A percentile compares a stretch with the other conserved stretches of the same genome.
Evolutionary conservation across 2,888 invertebrate genomes (phyloP).

Genomic region (Heliconius ismenius): DNA sequence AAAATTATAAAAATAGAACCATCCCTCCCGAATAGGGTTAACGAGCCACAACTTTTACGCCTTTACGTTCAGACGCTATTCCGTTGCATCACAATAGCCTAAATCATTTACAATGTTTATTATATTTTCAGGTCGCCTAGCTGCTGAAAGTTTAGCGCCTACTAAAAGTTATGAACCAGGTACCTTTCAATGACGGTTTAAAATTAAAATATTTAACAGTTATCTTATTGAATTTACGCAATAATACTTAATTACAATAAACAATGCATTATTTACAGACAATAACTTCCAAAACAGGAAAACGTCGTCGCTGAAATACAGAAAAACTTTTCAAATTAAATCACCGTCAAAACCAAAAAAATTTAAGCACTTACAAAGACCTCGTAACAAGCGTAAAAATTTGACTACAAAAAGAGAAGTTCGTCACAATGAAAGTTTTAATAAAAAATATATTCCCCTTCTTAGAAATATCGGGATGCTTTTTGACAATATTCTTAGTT

Average conservation of each 20-base stretch:
- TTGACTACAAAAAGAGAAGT: slow-evolving; percentile 63
- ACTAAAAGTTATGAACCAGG: neutral
- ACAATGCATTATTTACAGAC: slow-evolving; percentile 18
- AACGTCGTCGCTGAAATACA: slow-evolving; percentile 58
- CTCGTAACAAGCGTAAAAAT: slow-evolving; percentile 55
- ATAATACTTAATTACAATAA: neutral
- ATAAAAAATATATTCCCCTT: slow-evolving; percentile 67
- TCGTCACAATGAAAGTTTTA: slow-evolving; percentile 59
- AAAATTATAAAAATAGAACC: no score
- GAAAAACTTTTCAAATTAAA: slow-evolving; percentile 61
- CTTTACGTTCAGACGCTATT: no score
- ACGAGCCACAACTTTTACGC: no score
- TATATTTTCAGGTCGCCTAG: neutral
- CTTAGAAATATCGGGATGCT: slow-evolving; percentile 70
- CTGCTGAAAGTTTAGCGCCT: neutral
- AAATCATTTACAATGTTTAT: neutral
- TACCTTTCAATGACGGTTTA: neutral
- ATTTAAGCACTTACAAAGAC: slow-evolving; percentile 54
- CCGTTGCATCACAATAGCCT: neutral
- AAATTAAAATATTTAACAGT: neutral
- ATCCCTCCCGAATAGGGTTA: no score
- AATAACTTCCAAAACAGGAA: slow-evolving; percentile 46
- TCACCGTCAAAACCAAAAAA: slow-evolving; percentile 64
- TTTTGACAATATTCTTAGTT: slow-evolving; percentile 69
- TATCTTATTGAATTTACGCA: no score